Evolutionary conservation across 2,797 vertebrate species (phyloP), one percentile per base, ranked within the genome.

Genomic region (Staurois parvus): DNA sequence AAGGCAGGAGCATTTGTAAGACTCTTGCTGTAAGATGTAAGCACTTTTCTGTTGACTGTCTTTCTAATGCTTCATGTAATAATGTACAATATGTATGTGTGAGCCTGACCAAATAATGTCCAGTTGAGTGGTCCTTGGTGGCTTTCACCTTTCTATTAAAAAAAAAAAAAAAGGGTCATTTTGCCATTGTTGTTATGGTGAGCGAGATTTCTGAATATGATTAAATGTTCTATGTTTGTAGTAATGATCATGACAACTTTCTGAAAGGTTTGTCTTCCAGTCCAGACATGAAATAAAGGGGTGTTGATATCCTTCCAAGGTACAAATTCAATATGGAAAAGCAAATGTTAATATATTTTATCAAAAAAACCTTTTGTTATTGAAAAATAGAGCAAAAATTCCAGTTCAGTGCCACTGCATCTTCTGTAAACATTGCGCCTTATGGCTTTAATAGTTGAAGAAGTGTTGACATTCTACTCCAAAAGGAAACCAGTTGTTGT

Each of bases 21-120:
- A 30, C 70, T 59, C 81, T 84, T 74, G 81, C 72, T 73, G 37
- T 82, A 77, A 83, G 76, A 87, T 79, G 81, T 37, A 87, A 83
- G 85, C 81, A 87, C 81, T 87, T 87, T 87, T 87, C 69, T 79
- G 81, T 87, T 79, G 42, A 83, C 76, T 79, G 85, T 83, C 85
- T 87, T 87, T 87, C 76, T 87, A 87, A 79, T 83, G 85, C 82
- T 83, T 72, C 69, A 73, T 86, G 85, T 87, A 87, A 87, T 83
- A 84, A 74, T 83, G 80, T 86, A 78, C 81, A 86, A 73, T 86
- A 10, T 79, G 85, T 87, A 70, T 87, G 85, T 79, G 64, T 87
- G 85, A 77, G 85, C 78, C 76, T 45, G 85, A 87, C 56, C 28
- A 66, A 69, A 68, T n/a, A 37, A 75, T 84, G 81, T 79, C 76